Base-by-base conservation (phyloP, 2,888 invertebrate genomes). In the Elysia crispata region DNA sequence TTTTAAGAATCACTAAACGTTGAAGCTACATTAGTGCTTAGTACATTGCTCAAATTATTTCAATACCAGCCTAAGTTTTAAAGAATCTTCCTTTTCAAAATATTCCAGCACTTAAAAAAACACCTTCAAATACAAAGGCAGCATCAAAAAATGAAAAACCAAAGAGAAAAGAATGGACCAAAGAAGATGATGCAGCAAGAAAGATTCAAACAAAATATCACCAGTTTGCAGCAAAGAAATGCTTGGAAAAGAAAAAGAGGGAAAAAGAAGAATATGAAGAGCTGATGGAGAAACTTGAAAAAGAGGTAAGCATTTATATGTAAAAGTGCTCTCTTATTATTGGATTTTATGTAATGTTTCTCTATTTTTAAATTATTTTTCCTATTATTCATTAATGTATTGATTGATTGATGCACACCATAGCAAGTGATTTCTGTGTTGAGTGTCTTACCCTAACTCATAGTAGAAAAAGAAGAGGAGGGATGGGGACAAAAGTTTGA, bases 181-280 rank as follows among this genome's bases (percentile, higher is more conserved):
- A 86, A 79, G 82, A 90, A 81, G 89, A 90, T 86, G 87, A 87
- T 72, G 89, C 89, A 25, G 90, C 91, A 0, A 77, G 86, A 31
- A 89, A 86, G 75, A 91, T 91, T 76, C 91, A 91, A 82, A 87
- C 86, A 18, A 83, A 82, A 72, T 84, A 85, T 60, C 85, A 91
- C 74, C 85, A 85, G 30, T 89, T 85, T 78, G 82, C 87, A 23
- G 89, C 90, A 5, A 89, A 86, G 67, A 87, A 87, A 76, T 28
- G 49, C 1, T 80, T 91, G 30, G 86, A 86, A 30, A 87, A 84
- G 70, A 86, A 86, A 83, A 89, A 86, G 74, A 86, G 87, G 76
- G 90, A 91, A 82, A 91, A 91, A 83, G 77, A 86, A 79, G 89
- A 90, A 6, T 92, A 92, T 88, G 88, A 91, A 66, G 89, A 88